Evolutionary conservation across 1,140 invertebrate genomes (phyloP), one percentile per base, ranked within the genome.

Genomic region (Dysdera silvatica): DNA sequence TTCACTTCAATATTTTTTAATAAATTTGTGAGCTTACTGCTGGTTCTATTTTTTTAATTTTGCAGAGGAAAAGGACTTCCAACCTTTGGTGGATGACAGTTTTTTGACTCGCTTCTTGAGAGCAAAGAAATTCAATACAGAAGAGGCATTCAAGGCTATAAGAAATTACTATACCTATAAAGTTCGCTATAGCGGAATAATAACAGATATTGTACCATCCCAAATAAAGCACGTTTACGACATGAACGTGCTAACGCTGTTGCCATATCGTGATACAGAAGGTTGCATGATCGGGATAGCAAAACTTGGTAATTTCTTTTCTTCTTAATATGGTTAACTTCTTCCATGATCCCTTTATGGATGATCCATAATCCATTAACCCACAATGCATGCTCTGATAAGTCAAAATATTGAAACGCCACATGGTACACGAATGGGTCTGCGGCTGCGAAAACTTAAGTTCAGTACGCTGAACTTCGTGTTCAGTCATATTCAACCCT

Each of bases 51-150:
- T 8, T 37, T 37, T 37, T 37, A 37, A 37, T 37, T 37, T 55
- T 59, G 24, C 41, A 59, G 56, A 28, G 14, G 48, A 59, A 20
- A 32, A 37, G 1, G n/a, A 59, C 23, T 24, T 59, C 1, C 16
- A 32, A 24, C 43, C 56, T 8, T n/a, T 20, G 1, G 12, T 49
- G 2, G 58, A 65, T 1, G 63, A 65, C 4, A 43, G 37, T 14
- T 65, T 61, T 29, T 37, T 65, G 20, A 4, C 64, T 0, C 37
- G 63, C 12, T 65, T 28, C 12, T 59, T 65, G 2, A 24, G 61
- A n/a, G 58, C 60, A 20, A 35, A 54, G 26, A 65, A 65, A n/a
- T 65, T 24, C n/a, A 47, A 65, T 18, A 26, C 45, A n/a, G 7
- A 37, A 10, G 52, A 64, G 35, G 58, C 63, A 2, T 41, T 55